Base-by-base conservation (phyloP, 2,113 vertebrate genomes). In the Micromys minutus region DNA sequence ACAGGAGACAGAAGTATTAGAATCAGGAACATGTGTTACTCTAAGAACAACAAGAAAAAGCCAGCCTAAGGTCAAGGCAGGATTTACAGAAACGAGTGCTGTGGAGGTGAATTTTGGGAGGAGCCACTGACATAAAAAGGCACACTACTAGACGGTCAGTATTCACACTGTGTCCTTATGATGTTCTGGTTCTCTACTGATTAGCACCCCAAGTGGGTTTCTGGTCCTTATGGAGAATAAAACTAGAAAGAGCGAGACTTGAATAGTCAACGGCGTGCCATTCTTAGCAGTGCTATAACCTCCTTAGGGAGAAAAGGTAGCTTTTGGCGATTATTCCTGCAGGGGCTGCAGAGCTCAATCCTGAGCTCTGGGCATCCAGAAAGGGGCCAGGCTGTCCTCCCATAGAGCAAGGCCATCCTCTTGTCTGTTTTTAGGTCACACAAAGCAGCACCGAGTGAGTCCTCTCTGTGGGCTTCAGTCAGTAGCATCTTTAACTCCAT, bases 151-250 rank as follows among this genome's bases (percentile, higher is more conserved):
- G 17, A 22, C 9, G 31, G 71, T 87, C 90, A 22, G 89, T 93
- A 95, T 96, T 97, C 89, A 95, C 92, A 96, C 29, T 3, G 93
- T 17, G 79, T 52, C 94, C 91, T 95, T 69, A 65, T 0, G 3
- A 26, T 67, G 79, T 67, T 84, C 93, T 85, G 94, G 26, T 55
- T 55, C 95, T 67, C 86, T 88, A 52, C 85, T 93, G 90, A 85
- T 24, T 61, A 95, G 90, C 71, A 83, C 69, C 95, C 95, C 80
- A 97, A 97, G 81, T 95, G 96, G 94, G 95, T 95, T 96, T 59
- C 88, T 57, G 55, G 93, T 85, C 96, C 95, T 85, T 71, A 67
- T 80, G 94, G 97, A 96, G 80, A 63, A 69, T 31, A 61, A 94
- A 85, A 61, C 84, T 61, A 63, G 75, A 92, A 95, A 96, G 79